Conservation (phyloP, 2,113 vertebrate genomes). For the Pachyramphus minor region DNA sequence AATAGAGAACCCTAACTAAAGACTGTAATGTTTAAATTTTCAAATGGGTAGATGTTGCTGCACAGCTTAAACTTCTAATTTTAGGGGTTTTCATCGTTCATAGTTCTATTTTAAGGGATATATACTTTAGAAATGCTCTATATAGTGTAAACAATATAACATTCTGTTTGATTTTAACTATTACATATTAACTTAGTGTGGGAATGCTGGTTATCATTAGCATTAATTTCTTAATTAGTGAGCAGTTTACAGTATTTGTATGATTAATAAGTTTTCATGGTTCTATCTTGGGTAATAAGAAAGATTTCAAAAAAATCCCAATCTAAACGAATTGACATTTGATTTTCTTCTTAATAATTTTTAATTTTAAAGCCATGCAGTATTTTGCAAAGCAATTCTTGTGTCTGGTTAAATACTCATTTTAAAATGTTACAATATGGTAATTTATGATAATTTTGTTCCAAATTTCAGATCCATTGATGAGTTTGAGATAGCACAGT, state of each 20-base stretch:
- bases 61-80: background rate
- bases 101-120: background rate
- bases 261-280: background rate
- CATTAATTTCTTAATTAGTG: background rate
- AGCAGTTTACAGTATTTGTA: background rate
- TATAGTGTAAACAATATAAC: background rate
- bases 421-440: slow-evolving; percentile 18
- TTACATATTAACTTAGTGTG: background rate
- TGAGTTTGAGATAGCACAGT: slow-evolving; percentile 25
- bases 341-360: background rate
- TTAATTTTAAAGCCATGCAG: background rate
- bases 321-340: background rate
- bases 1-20: background rate
- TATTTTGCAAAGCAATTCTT: slow-evolving; percentile 22
- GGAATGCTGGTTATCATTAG: background rate
- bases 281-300: background rate
- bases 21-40: background rate
- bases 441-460: slow-evolving; percentile 35
- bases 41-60: background rate
- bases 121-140: background rate
- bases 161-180: background rate
- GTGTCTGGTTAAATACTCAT: background rate
- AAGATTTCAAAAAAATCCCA: background rate
- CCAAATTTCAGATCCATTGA: slow-evolving; percentile 34
- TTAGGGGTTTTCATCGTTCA: background rate